These are phyloP conservation scores for Cossypha polioptera DNA, from an alignment of 2,797 vertebrate species.

Conservation along the genomic window DNA sequence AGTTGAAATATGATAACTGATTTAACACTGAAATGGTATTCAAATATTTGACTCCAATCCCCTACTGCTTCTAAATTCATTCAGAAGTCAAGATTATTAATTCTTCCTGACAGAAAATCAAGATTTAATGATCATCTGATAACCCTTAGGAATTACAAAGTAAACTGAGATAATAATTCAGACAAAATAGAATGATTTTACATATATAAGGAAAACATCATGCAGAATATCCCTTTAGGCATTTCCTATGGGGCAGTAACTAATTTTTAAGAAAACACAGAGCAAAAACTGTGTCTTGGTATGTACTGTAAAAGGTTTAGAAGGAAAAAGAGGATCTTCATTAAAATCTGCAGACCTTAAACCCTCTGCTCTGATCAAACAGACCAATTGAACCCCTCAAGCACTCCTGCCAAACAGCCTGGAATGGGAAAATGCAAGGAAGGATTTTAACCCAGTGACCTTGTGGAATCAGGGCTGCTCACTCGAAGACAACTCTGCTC, in stretches of 20 bases:
- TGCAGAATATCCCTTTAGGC: background rate
- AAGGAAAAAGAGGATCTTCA: background rate
- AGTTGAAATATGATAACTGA: slow-evolving; percentile 68
- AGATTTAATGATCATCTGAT: slow-evolving; percentile 90
- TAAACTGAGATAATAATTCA: slow-evolving; percentile 65
- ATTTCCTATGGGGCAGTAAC: background rate
- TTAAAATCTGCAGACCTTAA: background rate
- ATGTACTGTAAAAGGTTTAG: background rate
- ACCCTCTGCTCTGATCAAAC: background rate
- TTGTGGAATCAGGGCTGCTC: background rate
- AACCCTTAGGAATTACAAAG: slow-evolving; percentile 81
- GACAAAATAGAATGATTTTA: slow-evolving; percentile 63
- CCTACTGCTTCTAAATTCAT: slow-evolving; percentile 79
- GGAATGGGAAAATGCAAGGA: background rate
- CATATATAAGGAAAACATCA: slow-evolving; percentile 29
- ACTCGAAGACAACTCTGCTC: background rate
- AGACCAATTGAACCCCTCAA: background rate
- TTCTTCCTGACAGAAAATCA: slow-evolving; percentile 89
- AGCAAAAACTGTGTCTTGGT: background rate
- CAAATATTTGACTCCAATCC: slow-evolving; percentile 73
- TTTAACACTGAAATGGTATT: slow-evolving; percentile 71
- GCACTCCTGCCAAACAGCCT: background rate
- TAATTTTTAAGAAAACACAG: slow-evolving; percentile 15
- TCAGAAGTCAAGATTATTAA: slow-evolving; percentile 85
- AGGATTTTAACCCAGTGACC: background rate